Conservation (phyloP, 1,140 invertebrate genomes). For the Drosophila pruinosa region DNA sequence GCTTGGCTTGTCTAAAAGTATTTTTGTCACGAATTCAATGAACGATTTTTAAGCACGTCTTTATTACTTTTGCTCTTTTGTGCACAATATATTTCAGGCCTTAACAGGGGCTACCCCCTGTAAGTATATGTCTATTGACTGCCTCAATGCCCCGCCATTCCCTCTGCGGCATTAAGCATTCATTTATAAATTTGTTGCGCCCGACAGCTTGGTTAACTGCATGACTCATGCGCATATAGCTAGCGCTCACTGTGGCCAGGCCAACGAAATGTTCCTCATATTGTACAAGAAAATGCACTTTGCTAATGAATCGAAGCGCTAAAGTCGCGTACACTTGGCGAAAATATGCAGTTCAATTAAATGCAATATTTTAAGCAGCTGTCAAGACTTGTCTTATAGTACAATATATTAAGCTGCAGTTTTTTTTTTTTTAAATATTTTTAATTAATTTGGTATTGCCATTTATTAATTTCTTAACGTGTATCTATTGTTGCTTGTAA, state of each 20-base stretch:
- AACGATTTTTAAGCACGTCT: constrained; percentile 78
- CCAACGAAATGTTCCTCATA: constrained; percentile 30
- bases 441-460: background rate
- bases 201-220: background rate
- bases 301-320: constrained; percentile 73
- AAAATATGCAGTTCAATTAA: background rate
- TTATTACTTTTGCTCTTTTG: constrained; percentile 73
- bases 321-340: constrained; percentile 7
- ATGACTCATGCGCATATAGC: constrained; percentile 16
- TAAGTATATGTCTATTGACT: background rate
- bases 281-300: constrained; percentile 76
- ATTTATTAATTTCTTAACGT: background rate
- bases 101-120: background rate
- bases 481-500: background rate
- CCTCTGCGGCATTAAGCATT: constrained; percentile 6
- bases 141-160: background rate
- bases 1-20: constrained; percentile 26
- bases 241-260: constrained; percentile 1
- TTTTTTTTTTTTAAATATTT: too few relatives aligned
- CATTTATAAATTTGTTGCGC: constrained; percentile 27
- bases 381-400: too few relatives aligned
- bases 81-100: constrained; percentile 36
- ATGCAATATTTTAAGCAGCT: too few relatives aligned
- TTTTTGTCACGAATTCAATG: constrained; percentile 81
- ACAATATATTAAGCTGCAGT: too few relatives aligned